Evolutionary conservation across 37 sponge, comb jelly and placozoan genomes (phyloP), one percentile per base, ranked within the genome.

Genomic region (Tethya wilhelma): DNA sequence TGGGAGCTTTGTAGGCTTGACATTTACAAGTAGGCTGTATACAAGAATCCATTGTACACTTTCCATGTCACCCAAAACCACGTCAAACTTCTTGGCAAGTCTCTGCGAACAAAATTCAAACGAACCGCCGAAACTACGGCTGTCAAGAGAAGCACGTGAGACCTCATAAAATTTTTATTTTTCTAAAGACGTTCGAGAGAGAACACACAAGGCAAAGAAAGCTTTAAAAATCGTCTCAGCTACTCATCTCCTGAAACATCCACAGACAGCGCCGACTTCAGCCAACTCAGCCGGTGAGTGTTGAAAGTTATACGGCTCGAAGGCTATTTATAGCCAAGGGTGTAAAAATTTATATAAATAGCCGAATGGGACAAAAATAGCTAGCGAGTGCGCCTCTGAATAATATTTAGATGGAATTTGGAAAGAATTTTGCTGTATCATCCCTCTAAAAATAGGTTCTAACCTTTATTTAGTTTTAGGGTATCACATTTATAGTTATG

Each of bases 11-110:
- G 59, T 80, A 80, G 22, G 43, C 80, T 36, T 26, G 57, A 33
- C 80, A 80, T 20, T 38, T 69, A 31, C 80, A 80, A 26, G 38
- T 11, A 9, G 70, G 80, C 6, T 80, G 80, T 40, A 80, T 80
- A 59, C 80, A 80, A 17, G n/a, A 69, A 1, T 43, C 57, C 80
- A 69, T 80, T 37, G 31, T 11, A n/a, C n/a, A n/a, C n/a, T n/a
- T n/a, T n/a, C n/a, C n/a, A n/a, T n/a, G n/a, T n/a, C n/a, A n/a
- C n/a, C n/a, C n/a, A n/a, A n/a, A n/a, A n/a, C n/a, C n/a, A n/a
- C n/a, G n/a, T n/a, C n/a, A n/a, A n/a, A n/a, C n/a, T n/a, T n/a
- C n/a, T n/a, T n/a, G n/a, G n/a, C n/a, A n/a, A n/a, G n/a, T n/a
- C n/a, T n/a, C n/a, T n/a, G n/a, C n/a, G n/a, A n/a, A n/a, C n/a